phyloP scores from a whole-genome alignment of 2,797 vertebrate genomes.

The Cheirogaleus major region DNA sequence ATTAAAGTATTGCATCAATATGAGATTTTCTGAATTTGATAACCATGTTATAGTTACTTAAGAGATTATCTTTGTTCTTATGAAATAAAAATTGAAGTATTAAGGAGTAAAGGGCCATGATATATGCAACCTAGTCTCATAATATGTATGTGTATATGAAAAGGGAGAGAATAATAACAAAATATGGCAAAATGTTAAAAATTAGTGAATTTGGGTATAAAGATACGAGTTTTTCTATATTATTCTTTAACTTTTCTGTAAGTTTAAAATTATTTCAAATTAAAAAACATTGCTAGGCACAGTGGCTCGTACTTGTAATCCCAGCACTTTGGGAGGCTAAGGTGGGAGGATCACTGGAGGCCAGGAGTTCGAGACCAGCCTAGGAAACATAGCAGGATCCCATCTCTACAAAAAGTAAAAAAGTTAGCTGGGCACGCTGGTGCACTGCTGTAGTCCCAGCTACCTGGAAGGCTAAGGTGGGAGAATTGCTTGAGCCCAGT shows the following conservation, averaged over 20 bases:
- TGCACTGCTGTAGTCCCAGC: not conserved
- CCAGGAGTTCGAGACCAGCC: not conserved
- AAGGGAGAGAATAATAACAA: conserved; percentile 28
- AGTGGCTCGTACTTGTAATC: not conserved
- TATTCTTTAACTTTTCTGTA: conserved; percentile 16
- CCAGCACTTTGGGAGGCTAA: not conserved
- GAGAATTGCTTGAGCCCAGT: not conserved
- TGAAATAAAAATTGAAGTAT: not conserved
- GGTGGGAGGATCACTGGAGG: not conserved
- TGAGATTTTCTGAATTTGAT: conserved; percentile 11
- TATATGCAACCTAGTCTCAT: not conserved
- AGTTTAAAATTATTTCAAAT: conserved; percentile 26
- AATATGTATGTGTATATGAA: not conserved
- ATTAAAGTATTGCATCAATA: not conserved
- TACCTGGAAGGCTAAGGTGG: not conserved
- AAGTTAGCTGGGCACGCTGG: not conserved
- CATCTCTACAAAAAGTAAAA: not conserved
- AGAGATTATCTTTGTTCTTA: not conserved
- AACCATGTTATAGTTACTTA: not conserved
- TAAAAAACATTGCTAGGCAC: not conserved
- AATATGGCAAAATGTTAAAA: not conserved
- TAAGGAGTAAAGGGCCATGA: not conserved
- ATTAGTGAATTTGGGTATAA: not conserved
- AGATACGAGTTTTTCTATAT: not conserved
- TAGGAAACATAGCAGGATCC: not conserved